Percentiles rank a stretch among this genome's conserved stretches.
These are phyloP conservation scores for Halisarca cf. caerulea DNA, from an alignment of 37 sponge, comb jelly and placozoan genomes.

Conservation along the genomic window DNA sequence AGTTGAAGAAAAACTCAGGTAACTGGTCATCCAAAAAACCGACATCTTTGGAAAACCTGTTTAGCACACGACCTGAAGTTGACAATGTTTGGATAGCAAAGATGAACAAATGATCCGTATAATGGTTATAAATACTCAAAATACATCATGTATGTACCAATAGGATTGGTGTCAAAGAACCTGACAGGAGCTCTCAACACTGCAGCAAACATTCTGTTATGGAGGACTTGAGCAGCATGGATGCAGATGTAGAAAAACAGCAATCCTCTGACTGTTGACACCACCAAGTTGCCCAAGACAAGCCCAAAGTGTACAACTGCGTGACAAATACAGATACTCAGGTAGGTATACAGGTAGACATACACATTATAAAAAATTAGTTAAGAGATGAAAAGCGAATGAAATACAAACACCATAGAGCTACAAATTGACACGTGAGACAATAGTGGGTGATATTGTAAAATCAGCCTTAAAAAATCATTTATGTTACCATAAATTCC, in stretches of 20 bases:
- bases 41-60: slow-evolving; percentile 55
- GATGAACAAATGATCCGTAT: background rate
- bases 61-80: slow-evolving; percentile 51
- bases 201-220: slow-evolving; percentile 24
- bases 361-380: background rate
- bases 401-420: too few species aligned
- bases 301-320: background rate
- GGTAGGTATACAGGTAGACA: too few species aligned
- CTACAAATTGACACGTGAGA: too few species aligned
- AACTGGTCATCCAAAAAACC: slow-evolving; percentile 38
- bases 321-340: too few species aligned
- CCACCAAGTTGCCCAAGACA: background rate
- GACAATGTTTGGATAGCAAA: background rate
- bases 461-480: too few species aligned
- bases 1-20: slow-evolving; percentile 5
- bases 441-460: too few species aligned
- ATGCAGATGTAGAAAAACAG: background rate
- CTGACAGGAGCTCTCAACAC: slow-evolving; percentile 11
- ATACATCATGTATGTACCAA: too few species aligned
- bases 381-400: too few species aligned
- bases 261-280: background rate
- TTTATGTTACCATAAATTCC: too few species aligned
- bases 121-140: too few species aligned
- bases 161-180: slow-evolving; percentile 27
- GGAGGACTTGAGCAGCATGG: background rate